Evolutionary conservation across 2,113 vertebrate genomes (phyloP), one percentile per base, ranked within the genome.

Genomic region (Notothenia rossii): DNA sequence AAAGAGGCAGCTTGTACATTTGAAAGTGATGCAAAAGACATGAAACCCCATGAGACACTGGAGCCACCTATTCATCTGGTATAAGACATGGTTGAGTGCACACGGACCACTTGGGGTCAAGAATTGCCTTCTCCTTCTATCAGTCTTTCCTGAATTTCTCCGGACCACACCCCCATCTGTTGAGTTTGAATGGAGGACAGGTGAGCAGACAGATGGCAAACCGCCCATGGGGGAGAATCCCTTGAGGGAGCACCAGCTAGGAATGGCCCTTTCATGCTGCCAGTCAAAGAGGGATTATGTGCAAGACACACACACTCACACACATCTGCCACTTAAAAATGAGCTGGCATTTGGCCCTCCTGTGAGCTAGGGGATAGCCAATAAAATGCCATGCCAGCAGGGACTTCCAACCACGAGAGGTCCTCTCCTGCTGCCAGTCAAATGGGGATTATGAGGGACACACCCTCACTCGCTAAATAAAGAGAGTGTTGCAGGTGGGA

Each of bases 361-460:
- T 81, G 80, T 72, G 78, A 61, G 82, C 86, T 81, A 20, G 65
- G 55, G 40, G 64, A 85, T 76, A 75, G 86, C 90, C 89, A 93
- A 91, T 90, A 72, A 85, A 88, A 85, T 58, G 59, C 84, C 66
- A 48, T 77, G 91, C 93, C 88, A 89, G 79, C 82, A 92, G 73
- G 88, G 86, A 91, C 87, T 84, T 88, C 88, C 91, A 90, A 83
- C 88, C 51, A 88, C 55, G 90, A 92, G 87, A 89, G 87, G 91
- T 90, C 89, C 86, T 80, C 77, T 90, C 94, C 91, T 88, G 93
- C 93, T 91, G 94, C 89, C 90, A 92, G 93, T 94, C 92, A 94
- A 94, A 94, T 89, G 91, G 86, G 91, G 93, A 95, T 94, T 94
- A 94, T 83, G 69, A 86, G 79, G 78, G 88, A 90, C 88, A 83